Conservation (phyloP, 2,113 vertebrate species). For the Carollia perspicillata region DNA sequence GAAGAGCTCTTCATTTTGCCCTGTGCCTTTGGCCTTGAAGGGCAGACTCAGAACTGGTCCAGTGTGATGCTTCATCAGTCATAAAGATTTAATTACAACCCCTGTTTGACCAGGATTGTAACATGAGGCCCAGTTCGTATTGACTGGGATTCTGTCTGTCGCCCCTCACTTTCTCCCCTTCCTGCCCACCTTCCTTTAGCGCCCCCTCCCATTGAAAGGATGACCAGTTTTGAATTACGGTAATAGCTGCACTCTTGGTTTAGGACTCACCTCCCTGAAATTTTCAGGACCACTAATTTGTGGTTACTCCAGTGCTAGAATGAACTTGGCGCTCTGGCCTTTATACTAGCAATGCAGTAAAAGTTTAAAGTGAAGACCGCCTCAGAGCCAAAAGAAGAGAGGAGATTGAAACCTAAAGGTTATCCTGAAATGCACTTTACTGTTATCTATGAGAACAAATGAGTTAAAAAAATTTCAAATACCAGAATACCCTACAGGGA, state of each 20-base stretch:
- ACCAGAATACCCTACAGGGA: constrained; percentile 93
- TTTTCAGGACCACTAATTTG: constrained; percentile 87
- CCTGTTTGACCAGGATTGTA: constrained; percentile 75
- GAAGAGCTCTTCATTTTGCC: constrained; percentile 5
- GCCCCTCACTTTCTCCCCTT: constrained; percentile 28
- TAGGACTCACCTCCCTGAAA: constrained; percentile 84
- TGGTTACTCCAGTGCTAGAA: constrained; percentile 83
- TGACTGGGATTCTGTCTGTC: constrained; percentile 64
- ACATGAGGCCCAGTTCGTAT: constrained; percentile 70
- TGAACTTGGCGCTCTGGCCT: constrained; percentile 85
- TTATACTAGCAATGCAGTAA: constrained; percentile 86
- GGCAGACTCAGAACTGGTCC: constrained; percentile 60
- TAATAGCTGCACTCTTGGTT: constrained; percentile 75
- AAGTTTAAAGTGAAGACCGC: constrained; percentile 87
- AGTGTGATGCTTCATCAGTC: constrained; percentile 71
- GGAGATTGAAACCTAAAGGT: constrained; percentile 90
- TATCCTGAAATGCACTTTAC: constrained; percentile 90
- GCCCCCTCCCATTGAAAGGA: constrained; percentile 73
- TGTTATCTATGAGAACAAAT: constrained; percentile 92
- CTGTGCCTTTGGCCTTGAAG: constrained; percentile 59
- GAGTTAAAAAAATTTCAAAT: constrained; percentile 94
- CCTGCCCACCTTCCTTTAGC: neutral
- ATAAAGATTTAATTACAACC: constrained; percentile 80
- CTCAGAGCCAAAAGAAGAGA: constrained; percentile 84
- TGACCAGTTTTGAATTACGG: constrained; percentile 80